Evolutionary conservation across 2,888 invertebrate species (phyloP).

Genomic region (Notodonta ziczac): DNA sequence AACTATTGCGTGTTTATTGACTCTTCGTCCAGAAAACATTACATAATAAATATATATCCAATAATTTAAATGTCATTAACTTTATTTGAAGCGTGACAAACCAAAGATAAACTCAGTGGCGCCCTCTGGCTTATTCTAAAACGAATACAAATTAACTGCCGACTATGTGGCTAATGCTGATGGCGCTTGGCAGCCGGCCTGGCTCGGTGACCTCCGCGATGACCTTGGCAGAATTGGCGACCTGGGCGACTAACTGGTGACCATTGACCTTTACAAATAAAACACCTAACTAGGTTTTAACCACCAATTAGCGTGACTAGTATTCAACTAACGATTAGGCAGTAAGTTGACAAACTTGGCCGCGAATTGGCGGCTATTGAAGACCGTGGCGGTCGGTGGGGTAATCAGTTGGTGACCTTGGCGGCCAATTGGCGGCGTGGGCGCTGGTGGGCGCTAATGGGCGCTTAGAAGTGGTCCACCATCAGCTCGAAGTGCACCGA

Average conservation of each 20-base stretch:
- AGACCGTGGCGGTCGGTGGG: conserved; percentile 29
- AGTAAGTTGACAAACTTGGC: conserved; percentile 46
- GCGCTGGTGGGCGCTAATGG: conserved; percentile 14
- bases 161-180: conserved; percentile 85
- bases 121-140: conserved; percentile 82
- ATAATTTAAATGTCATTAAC: conserved; percentile 67
- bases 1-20: conserved; percentile 86
- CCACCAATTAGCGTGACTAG: conserved; percentile 48
- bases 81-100: conserved; percentile 79
- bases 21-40: conserved; percentile 79
- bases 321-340: conserved; percentile 51
- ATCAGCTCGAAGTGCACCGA: conserved; percentile 97
- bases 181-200: conserved; percentile 58
- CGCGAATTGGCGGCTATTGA: conserved; percentile 38
- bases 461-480: conserved; percentile 88
- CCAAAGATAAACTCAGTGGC: conserved; percentile 67
- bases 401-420: conserved; percentile 45
- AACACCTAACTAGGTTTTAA: conserved; percentile 35
- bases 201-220: conserved; percentile 41
- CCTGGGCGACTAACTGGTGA: conserved; percentile 40
- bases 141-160: conserved; percentile 82
- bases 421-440: conserved; percentile 39
- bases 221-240: conserved; percentile 35
- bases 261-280: conserved; percentile 37
- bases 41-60: conserved; percentile 70